Base-by-base conservation (phyloP, 2,113 vertebrate genomes). In the Callipepla californica region DNA sequence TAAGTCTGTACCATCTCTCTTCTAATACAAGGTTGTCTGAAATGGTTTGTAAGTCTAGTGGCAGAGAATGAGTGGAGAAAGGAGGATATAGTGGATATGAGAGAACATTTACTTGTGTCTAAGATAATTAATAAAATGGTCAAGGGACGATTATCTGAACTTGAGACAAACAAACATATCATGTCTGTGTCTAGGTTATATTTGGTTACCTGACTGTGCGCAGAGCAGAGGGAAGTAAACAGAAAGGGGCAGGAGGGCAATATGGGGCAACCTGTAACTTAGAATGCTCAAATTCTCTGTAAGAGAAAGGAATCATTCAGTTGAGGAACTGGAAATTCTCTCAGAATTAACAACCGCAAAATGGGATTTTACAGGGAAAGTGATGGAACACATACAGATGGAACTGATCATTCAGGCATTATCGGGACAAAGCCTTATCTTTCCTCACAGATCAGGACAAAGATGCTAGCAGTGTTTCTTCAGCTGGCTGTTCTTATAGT, bases 91-190 rank as follows among this genome's bases (percentile, higher is more conserved):
- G 3, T 63, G 1, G 25, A n/a, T 55, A 15, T 48, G 15, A 8
- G 67, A 47, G 13, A 47, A 2, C 26, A 72, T 63, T 87, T 44
- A 40, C 10, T 12, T 80, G 3, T 62, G 3, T 34, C 16, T 65
- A 51, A 92, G 78, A 72, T 55, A 53, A 74, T 22, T 51, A 76
- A n/a, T 9, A 61, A 76, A 58, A 61, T 42, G 3, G 4, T 55
- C 8, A 55, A 67, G 11, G 21, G 10, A 19, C 1, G 1, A 0
- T 38, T 76, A 6, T 57, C 15, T 44, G 7, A 57, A 40, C 9
- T 19, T 59, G 42, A 63, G 14, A 47, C 6, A 75, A 89, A 68
- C 2, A 6, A 68, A 5, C 11, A 34, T 4, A 48, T 34, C 1
- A 16, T 16, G 3, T 32, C 17, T 76, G 9, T 65, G 4, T 47